Conservation (phyloP, 2,113 vertebrate species). For the Eurypyga helias region DNA sequence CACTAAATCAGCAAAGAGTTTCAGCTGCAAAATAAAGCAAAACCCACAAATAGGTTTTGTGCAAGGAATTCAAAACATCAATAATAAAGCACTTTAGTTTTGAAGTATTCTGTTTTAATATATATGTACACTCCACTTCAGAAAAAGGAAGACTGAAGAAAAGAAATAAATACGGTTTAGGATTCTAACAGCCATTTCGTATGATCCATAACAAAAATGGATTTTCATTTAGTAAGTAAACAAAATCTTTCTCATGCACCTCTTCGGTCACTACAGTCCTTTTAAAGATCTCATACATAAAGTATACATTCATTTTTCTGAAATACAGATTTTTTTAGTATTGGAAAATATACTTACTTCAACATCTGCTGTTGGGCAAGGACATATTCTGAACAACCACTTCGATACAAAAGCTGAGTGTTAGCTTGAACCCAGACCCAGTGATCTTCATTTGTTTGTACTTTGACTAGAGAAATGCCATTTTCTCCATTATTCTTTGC, state of each 20-base stretch:
- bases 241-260: neutral
- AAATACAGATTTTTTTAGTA: neutral
- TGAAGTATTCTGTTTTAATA: neutral
- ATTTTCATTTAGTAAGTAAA: neutral
- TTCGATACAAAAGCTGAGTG: conserved; percentile 69
- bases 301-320: neutral
- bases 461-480: conserved; percentile 68
- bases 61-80: neutral
- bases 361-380: conserved; percentile 51
- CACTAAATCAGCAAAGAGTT: neutral
- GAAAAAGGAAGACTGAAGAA: neutral
- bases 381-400: conserved; percentile 68
- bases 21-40: neutral
- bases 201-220: neutral
- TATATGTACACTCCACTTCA: neutral
- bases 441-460: conserved; percentile 71
- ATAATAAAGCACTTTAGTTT: neutral
- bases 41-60: neutral
- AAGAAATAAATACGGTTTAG: neutral
- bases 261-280: neutral
- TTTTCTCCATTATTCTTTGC: conserved; percentile 76
- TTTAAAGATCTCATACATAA: neutral
- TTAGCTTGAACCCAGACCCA: conserved; percentile 78
- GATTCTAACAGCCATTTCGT: neutral
- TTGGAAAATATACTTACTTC: conserved; percentile 72